These are phyloP conservation scores for Plebejus anna DNA, from an alignment of 2,888 invertebrate species.

Conservation along the genomic window DNA sequence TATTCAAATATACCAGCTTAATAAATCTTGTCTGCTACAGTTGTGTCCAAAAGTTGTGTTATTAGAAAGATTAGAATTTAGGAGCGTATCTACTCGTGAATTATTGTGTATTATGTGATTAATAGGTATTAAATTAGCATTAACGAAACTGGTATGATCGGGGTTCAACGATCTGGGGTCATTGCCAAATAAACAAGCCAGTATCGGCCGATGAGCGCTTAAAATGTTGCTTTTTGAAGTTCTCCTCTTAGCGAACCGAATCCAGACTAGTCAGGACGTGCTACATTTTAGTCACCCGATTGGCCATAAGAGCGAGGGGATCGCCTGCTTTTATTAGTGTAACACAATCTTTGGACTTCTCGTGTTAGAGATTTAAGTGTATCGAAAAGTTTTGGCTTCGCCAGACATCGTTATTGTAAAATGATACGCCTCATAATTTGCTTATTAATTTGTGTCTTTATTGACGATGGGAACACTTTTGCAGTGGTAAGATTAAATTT, in stretches of 20 bases:
- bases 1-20: conserved; percentile 2
- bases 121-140: conserved; percentile 40
- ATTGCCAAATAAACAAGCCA: conserved; percentile 72
- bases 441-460: conserved; percentile 49
- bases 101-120: conserved; percentile 28
- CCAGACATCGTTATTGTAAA: background rate
- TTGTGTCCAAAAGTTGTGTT: background rate
- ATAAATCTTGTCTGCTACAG: conserved; percentile 22
- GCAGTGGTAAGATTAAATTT: conserved; percentile 51
- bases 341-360: conserved; percentile 61
- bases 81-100: conserved; percentile 6
- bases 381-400: conserved; percentile 3
- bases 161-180: conserved; percentile 70
- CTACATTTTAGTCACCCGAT: conserved; percentile 60
- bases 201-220: conserved; percentile 56
- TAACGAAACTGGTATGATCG: conserved; percentile 35
- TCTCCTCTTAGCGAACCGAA: conserved; percentile 31
- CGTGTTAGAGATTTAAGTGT: conserved; percentile 26
- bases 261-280: conserved; percentile 41
- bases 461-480: conserved; percentile 44
- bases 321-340: conserved; percentile 69
- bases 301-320: conserved; percentile 59
- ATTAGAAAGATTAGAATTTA: background rate
- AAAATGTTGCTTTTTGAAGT: conserved; percentile 56
- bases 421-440: conserved; percentile 54